A percentile compares a stretch with the other conserved stretches of the same genome.
phyloP scores from a whole-genome alignment of 2,113 vertebrate species.

The Gallinago undulata region DNA sequence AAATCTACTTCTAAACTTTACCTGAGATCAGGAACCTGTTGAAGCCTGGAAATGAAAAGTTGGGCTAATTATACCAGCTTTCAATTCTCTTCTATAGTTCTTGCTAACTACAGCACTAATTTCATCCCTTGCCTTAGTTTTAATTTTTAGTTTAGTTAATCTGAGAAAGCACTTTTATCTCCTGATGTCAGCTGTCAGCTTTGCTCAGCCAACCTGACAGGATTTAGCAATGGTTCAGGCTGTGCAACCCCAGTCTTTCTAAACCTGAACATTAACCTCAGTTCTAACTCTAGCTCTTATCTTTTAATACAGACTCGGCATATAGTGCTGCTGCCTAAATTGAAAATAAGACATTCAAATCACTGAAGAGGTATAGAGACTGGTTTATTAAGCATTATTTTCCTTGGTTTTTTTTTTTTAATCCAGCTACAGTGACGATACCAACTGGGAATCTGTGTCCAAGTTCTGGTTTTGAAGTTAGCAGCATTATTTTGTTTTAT shows the following conservation, averaged over 20 bases:
- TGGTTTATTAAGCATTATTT: no score
- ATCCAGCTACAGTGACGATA: not conserved
- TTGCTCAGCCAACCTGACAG: not conserved
- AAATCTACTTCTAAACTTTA: not conserved
- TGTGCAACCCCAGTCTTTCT: not conserved
- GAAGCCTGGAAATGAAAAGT: not conserved
- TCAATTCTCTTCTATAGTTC: not conserved
- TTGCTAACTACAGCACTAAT: not conserved
- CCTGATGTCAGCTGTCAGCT: conserved; percentile 23
- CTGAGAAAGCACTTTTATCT: not conserved
- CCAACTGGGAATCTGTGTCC: not conserved
- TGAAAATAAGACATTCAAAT: not conserved
- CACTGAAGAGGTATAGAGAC: not conserved
- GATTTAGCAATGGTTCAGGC: not conserved
- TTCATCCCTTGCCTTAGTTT: not conserved
- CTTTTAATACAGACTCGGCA: not conserved
- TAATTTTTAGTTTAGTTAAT: no score
- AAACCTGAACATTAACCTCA: conserved; percentile 9
- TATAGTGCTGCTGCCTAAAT: not conserved
- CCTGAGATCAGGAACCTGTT: not conserved
- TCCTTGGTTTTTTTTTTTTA: no score
- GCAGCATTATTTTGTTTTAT: not conserved
- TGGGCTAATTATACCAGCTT: not conserved
- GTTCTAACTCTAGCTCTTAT: conserved; percentile 2
- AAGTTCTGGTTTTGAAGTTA: not conserved